A percentile compares a stretch with the other conserved stretches of the same genome.
These are phyloP conservation scores for Lagocephalus sceleratus DNA, from an alignment of 2,797 vertebrate genomes.

Conservation along the genomic window DNA sequence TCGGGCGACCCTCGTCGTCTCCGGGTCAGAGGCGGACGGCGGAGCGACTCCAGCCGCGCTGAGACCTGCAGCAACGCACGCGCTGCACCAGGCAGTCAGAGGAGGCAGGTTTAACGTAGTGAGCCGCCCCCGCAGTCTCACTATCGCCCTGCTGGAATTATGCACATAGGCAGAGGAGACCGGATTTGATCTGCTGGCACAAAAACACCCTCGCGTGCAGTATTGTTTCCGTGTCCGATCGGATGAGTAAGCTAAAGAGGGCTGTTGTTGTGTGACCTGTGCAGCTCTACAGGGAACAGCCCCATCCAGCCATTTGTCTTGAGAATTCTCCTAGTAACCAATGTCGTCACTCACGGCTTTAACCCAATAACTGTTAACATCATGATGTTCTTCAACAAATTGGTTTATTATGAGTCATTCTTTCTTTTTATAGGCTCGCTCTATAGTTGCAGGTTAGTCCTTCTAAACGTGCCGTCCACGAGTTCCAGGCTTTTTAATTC, in stretches of 20 bases:
- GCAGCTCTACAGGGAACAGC: neutral
- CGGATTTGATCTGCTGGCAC: neutral
- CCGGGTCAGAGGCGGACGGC: slow-evolving; percentile 5
- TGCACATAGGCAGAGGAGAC: slow-evolving; percentile 13
- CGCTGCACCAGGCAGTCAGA: slow-evolving; percentile 31
- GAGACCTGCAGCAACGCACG: slow-evolving; percentile 17
- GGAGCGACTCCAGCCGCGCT: slow-evolving; percentile 3
- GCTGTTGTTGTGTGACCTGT: neutral
- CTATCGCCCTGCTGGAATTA: slow-evolving; percentile 18
- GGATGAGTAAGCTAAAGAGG: slow-evolving; percentile 1
- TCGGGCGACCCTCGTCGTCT: slow-evolving; percentile 3
- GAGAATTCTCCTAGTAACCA: neutral
- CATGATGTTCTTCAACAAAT: too few relatives aligned
- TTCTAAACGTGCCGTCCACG: too few relatives aligned
- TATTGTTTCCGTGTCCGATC: slow-evolving; percentile 1
- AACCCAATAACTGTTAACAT: too few relatives aligned
- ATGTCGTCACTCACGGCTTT: neutral
- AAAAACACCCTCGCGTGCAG: neutral
- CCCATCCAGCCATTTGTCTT: neutral
- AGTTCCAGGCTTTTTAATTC: too few relatives aligned
- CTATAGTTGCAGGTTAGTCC: too few relatives aligned
- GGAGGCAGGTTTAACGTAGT: slow-evolving; percentile 28
- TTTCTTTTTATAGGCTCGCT: too few relatives aligned
- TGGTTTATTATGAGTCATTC: too few relatives aligned
- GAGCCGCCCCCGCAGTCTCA: slow-evolving; percentile 43